Evolutionary conservation across 37 sponge, comb jelly and placozoan genomes (phyloP).

Genomic region (Geodia barretti): DNA sequence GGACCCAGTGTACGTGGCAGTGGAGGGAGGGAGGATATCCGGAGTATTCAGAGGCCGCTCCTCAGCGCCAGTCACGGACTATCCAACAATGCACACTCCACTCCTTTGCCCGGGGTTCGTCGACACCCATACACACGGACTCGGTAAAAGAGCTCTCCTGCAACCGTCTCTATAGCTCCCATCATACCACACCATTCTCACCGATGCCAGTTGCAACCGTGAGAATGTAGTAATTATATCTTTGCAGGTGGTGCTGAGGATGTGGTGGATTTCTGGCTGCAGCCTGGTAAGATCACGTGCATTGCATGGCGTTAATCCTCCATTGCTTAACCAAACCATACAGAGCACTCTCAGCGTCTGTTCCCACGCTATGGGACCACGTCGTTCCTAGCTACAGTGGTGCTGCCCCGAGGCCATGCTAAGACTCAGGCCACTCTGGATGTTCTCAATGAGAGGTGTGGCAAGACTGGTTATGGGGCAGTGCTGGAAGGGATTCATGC

Average conservation of each 20-base stretch:
- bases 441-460: constrained; percentile 6
- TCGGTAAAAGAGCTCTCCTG: constrained; percentile 15
- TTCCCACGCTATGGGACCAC: constrained; percentile 27
- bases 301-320: neutral
- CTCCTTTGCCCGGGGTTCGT: constrained; percentile 46
- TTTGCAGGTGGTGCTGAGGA: constrained; percentile 22
- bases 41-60: neutral
- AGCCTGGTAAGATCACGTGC: constrained; percentile 15
- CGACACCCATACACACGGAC: constrained; percentile 56
- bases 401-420: constrained; percentile 20
- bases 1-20: constrained; percentile 7
- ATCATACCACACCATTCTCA: too few species aligned
- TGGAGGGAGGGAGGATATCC: neutral
- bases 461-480: constrained; percentile 13
- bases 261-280: constrained; percentile 21
- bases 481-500: constrained; percentile 58
- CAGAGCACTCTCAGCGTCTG: constrained; percentile 21
- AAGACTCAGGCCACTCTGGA: constrained; percentile 2
- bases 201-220: too few species aligned
- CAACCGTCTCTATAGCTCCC: too few species aligned
- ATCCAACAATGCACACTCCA: constrained; percentile 9
- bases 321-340: too few species aligned
- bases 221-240: neutral
- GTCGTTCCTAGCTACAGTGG: constrained; percentile 36
- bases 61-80: neutral